Evolutionary conservation across 2,113 vertebrate genomes (phyloP), one percentile per base, ranked within the genome.

Genomic region (Ictidomys tridecemlineatus): DNA sequence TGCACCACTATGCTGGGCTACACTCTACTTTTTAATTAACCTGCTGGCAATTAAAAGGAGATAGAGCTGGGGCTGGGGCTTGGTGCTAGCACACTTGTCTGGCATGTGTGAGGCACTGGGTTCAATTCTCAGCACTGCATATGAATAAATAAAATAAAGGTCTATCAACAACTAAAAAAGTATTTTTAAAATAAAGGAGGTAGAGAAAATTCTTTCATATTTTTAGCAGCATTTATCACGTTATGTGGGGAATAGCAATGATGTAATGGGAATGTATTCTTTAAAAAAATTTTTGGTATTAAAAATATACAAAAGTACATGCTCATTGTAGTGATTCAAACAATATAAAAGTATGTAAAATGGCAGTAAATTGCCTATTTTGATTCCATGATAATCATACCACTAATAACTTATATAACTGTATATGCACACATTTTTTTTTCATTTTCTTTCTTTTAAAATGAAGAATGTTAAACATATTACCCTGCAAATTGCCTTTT

Each of bases 271-370:
- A 65, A 3, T 53, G n/a, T 73, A 56, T 39, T 79, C 22, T 77
- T 12, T 61, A 30, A 51, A 78, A 53, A 18, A 22, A 72, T 89
- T 28, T 39, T 37, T 85, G 24, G 22, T 69, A 37, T 85, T 76
- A 20, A 56, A 56, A 95, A 76, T 51, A 48, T 16, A 51, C 24
- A 63, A 67, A 72, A 94, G 45, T 69, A 37, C 26, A 76, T 42
- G 63, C 51, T 94, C 37, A 79, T 32, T 53, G 32, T 79, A 87
- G 63, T 14, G 89, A 89, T 73, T 90, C 45, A 78, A 94, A 63
- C 7, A 67, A 83, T 45, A 91, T 20, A 30, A 18, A 76, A 73
- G 26, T 30, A 91, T n/a, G 77, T 34, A 53, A 73, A 95, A 56
- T 88, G 24, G 20, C 34, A 95, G 53, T 32, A 78, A 93, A 61